These are phyloP conservation scores for Silurus asotus DNA, from an alignment of 2,113 vertebrate genomes.

Conservation along the genomic window DNA sequence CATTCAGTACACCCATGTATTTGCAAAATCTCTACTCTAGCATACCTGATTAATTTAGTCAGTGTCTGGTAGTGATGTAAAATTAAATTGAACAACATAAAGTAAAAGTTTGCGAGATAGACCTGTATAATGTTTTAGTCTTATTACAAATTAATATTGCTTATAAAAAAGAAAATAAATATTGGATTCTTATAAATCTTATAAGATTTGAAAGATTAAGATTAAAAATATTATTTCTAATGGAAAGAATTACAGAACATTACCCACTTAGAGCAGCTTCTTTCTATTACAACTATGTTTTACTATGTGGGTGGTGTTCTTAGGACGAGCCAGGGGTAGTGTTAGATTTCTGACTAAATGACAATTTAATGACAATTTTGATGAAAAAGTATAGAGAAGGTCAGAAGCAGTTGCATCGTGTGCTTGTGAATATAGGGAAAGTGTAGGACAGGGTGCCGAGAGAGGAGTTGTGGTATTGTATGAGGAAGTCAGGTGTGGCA, in stretches of 20 bases:
- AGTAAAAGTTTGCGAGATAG: not conserved
- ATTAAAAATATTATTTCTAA: too few species aligned
- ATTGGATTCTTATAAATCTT: not conserved
- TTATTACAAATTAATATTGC: not conserved
- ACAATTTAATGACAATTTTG: too few species aligned
- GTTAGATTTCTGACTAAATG: not conserved
- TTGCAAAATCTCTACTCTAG: not conserved
- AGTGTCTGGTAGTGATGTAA: not conserved
- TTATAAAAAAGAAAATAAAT: not conserved
- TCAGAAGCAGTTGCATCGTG: too few species aligned
- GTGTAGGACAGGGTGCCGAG: too few species aligned
- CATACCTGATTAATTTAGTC: not conserved
- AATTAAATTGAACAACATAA: not conserved
- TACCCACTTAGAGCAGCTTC: not conserved
- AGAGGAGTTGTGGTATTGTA: too few species aligned
- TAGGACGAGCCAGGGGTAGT: not conserved
- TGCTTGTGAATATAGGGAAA: too few species aligned
- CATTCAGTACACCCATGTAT: too few species aligned
- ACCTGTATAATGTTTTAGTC: not conserved
- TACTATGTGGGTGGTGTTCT: not conserved
- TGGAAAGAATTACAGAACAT: not conserved
- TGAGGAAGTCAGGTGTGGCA: too few species aligned
- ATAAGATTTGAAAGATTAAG: too few species aligned
- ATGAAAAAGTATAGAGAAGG: too few species aligned
- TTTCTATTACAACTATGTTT: not conserved